Evolutionary conservation across 2,888 invertebrate genomes (phyloP).

Genomic region (Hesperia comma): DNA sequence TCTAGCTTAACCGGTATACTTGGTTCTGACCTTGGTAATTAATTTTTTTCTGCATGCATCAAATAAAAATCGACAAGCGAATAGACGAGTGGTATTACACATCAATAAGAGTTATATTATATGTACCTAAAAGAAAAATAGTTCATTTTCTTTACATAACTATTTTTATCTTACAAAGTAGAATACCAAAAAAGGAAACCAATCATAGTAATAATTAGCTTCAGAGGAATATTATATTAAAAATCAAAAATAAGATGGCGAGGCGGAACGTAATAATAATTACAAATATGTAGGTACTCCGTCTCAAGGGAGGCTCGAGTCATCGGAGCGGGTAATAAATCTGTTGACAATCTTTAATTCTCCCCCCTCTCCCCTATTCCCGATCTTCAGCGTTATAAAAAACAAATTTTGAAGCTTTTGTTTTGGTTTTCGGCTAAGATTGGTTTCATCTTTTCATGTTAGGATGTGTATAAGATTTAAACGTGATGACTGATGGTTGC

Average conservation of each 20-base stretch:
- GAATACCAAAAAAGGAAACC: conserved; percentile 2
- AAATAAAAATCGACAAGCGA: too few relatives aligned
- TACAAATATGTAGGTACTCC: conserved; percentile 51
- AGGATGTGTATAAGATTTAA: too few relatives aligned
- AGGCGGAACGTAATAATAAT: conserved; percentile 43
- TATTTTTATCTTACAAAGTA: neutral
- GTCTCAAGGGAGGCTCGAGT: conserved; percentile 54
- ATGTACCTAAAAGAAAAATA: too few relatives aligned
- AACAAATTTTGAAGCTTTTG: conserved; percentile 34
- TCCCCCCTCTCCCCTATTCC: conserved; percentile 51
- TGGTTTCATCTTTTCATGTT: too few relatives aligned
- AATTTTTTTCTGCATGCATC: too few relatives aligned
- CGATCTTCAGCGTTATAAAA: conserved; percentile 55
- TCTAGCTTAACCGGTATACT: too few relatives aligned
- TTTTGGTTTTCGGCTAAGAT: neutral
- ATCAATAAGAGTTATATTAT: too few relatives aligned
- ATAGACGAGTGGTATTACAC: too few relatives aligned
- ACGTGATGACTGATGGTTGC: too few relatives aligned
- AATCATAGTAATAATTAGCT: conserved; percentile 25
- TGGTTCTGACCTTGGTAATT: too few relatives aligned
- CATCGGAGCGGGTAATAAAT: conserved; percentile 81
- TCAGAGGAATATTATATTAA: conserved; percentile 24
- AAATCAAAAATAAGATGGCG: conserved; percentile 28
- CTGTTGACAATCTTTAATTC: conserved; percentile 83
- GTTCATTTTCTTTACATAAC: too few relatives aligned